These are phyloP conservation scores for Sthenelais limicola DNA, from an alignment of 2,888 invertebrate genomes.

Conservation along the genomic window DNA sequence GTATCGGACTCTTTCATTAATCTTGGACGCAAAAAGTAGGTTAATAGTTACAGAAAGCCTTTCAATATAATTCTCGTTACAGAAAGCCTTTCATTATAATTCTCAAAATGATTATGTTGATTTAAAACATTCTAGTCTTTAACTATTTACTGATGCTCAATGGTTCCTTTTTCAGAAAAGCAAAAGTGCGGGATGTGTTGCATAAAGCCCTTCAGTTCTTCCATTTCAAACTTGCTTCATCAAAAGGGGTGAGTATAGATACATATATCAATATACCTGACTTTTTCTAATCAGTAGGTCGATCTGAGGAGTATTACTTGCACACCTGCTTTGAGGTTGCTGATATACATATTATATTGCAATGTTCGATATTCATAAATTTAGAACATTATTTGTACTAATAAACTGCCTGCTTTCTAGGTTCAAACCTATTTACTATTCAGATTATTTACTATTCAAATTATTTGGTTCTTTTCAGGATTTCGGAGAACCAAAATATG, in stretches of 20 bases:
- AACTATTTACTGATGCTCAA: neutral
- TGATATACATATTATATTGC: neutral
- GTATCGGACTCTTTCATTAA: neutral
- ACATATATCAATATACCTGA: neutral
- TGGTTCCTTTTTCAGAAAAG: conserved; percentile 13
- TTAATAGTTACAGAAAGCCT: neutral
- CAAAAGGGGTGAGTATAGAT: neutral
- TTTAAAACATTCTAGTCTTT: no score
- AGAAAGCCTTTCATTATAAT: neutral
- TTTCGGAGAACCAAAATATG: conserved; percentile 13
- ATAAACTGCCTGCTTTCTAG: no score
- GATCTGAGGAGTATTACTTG: neutral
- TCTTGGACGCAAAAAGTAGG: neutral
- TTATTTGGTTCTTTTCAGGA: conserved; percentile 1
- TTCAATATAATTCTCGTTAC: neutral
- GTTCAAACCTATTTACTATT: neutral
- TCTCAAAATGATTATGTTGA: no score
- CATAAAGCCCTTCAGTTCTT: conserved; percentile 6
- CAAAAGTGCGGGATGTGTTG: neutral
- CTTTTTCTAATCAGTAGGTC: no score
- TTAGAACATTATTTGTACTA: no score
- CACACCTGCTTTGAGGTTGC: neutral
- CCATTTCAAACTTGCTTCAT: neutral
- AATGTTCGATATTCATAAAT: no score
- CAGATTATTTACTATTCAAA: neutral